Evolutionary conservation across 92 coral and sea anemone species (phyloP).

Genomic region (Virgularia gustaviana): DNA sequence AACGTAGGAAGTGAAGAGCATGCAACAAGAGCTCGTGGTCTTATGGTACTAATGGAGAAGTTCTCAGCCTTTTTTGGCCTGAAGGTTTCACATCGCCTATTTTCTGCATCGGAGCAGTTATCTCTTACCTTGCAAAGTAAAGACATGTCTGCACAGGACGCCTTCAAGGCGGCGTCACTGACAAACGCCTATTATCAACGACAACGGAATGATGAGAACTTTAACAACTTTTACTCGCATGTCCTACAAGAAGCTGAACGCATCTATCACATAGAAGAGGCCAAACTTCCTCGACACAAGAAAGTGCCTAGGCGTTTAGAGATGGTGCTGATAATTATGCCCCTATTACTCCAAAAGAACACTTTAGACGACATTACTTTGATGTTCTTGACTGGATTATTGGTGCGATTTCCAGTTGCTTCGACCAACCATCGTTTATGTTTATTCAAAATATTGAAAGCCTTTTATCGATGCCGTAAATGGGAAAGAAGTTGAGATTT

Average conservation of each 20-base stretch:
- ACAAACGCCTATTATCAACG: conserved; percentile 12
- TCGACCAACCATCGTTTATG: conserved; percentile 7
- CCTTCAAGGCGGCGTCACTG: conserved; percentile 26
- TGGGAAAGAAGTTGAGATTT: conserved; percentile 4
- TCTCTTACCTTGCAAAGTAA: conserved; percentile 28
- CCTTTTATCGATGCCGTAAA: conserved; percentile 16
- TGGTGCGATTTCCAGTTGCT: conserved; percentile 8
- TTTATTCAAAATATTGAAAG: conserved; percentile 7
- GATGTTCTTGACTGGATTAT: conserved; percentile 20
- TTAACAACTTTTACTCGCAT: conserved; percentile 2
- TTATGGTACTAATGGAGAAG: conserved; percentile 15
- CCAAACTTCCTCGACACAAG: conserved; percentile 15
- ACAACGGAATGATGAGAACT: conserved; percentile 5
- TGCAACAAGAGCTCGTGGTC: conserved; percentile 32
- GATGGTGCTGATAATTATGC: conserved; percentile 20
- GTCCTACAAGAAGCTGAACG: conserved; percentile 15
- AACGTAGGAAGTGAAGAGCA: conserved; percentile 18
- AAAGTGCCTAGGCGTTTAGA: conserved; percentile 19
- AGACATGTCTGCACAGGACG: conserved; percentile 31
- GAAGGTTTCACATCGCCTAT: conserved; percentile 20
- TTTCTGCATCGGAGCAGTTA: conserved; percentile 31
- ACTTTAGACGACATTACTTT: conserved; percentile 19
- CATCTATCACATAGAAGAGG: conserved; percentile 3
- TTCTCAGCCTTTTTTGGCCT: conserved; percentile 34
- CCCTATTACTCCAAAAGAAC: conserved; percentile 8